A percentile compares a stretch with the other conserved stretches of the same genome.
Evolutionary conservation across 2,113 vertebrate species (phyloP).

Genomic region (Willisornis vidua): DNA sequence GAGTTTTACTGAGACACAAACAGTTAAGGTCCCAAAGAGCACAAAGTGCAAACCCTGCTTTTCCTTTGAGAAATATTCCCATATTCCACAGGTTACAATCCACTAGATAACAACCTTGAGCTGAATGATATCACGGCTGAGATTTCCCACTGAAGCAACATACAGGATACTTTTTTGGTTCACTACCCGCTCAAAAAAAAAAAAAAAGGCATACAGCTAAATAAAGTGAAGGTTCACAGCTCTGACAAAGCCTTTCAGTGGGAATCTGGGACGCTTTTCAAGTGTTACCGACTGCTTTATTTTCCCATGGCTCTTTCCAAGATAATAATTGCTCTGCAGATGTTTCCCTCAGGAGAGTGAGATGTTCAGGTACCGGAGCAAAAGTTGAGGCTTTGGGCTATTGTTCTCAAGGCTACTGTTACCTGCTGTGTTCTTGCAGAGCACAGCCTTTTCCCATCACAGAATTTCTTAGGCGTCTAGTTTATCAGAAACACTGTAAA

Average conservation of each 20-base stretch:
- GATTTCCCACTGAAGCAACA: conserved; percentile 51
- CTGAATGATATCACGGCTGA: conserved; percentile 45
- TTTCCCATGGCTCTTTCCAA: conserved; percentile 73
- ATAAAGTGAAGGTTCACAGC: conserved; percentile 69
- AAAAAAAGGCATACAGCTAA: conserved; percentile 40
- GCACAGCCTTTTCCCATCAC: conserved; percentile 62
- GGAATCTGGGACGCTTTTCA: conserved; percentile 70
- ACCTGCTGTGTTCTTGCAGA: conserved; percentile 39
- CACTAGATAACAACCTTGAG: conserved; percentile 50
- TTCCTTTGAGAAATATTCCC: conserved; percentile 56
- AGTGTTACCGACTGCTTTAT: conserved; percentile 68
- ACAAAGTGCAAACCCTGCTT: conserved; percentile 2
- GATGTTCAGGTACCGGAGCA: conserved; percentile 43
- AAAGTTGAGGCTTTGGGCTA: conserved; percentile 62
- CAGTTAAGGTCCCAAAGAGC: neutral
- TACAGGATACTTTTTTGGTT: conserved; percentile 60
- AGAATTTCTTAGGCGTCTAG: conserved; percentile 34
- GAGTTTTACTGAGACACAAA: neutral
- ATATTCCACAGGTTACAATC: conserved; percentile 53
- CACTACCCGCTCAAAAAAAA: neutral
- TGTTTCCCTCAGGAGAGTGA: conserved; percentile 69
- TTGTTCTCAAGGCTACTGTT: conserved; percentile 54
- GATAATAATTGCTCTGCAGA: conserved; percentile 67
- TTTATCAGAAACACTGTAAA: conserved; percentile 52
- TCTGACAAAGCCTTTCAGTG: conserved; percentile 66